Base-by-base conservation (phyloP, 2,113 vertebrate species). In the Sinocyclocheilus maitianheensis region DNA sequence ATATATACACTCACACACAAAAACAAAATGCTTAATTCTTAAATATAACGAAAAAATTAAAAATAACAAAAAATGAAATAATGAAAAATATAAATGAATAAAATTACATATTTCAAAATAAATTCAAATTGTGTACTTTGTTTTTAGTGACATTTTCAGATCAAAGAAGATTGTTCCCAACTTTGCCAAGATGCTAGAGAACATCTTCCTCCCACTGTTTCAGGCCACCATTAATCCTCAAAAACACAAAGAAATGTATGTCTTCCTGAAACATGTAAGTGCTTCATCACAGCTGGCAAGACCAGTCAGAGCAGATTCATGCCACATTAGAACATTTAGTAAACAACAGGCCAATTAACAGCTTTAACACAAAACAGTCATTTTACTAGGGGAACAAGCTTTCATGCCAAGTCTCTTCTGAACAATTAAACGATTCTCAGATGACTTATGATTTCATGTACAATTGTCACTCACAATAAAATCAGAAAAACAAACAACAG, bases 241-340 rank as follows among this genome's bases (percentile, higher is more conserved):
- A 80, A 95, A 98, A 88, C 95, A 99, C 92, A 96, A 93, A 90
- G 94, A 96, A 82, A 90, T 95, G 51, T 96, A 99, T 3, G 92
- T 99, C 11, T 98, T 99, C 90, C 92, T 99, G 30, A 98, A 99
- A 97, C 97, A 99, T 0, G 98, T 99, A 92, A 96, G 97, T 95
- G 80, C n/a, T 24, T 88, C 9, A 43, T 34, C 34, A 46, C 14
- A 40, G 14, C 60, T 71, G 18, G 77, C 37, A 58, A 40, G 60
- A 60, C 83, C n/a, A 80, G 81, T 67, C 34, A 46, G 30, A 67
- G 60, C 40, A 58, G 63, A 76, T 40, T 83, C 18, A 53, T 62
- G 30, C 4, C 11, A 40, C 55, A 30, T 24, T n/a, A 71, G 20
- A 24, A 14, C 26, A 58, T 74, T 37, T 24, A n/a, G 8, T 55